Evolutionary conservation across 2,888 invertebrate genomes (phyloP).

Genomic region (Tinea semifulvella): DNA sequence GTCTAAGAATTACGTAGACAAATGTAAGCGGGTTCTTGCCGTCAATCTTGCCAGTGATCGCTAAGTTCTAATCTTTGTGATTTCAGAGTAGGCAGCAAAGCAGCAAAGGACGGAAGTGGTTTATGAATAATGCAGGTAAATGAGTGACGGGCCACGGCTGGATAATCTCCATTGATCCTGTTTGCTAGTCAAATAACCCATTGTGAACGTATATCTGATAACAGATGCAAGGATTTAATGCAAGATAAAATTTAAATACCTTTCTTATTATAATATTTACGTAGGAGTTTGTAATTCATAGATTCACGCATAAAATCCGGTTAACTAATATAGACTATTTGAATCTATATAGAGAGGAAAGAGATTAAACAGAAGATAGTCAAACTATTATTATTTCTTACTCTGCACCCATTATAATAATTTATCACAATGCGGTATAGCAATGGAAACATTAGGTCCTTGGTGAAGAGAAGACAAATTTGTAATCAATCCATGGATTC

Average conservation of each 20-base stretch:
- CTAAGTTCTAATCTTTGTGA: neutral
- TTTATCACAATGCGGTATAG: no score
- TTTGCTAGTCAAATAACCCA: conserved; percentile 63
- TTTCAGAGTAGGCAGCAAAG: neutral
- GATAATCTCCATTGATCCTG: conserved; percentile 51
- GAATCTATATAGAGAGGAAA: no score
- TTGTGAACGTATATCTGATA: conserved; percentile 29
- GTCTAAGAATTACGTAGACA: no score
- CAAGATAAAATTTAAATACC: conserved; percentile 7
- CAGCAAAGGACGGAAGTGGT: conserved; percentile 36
- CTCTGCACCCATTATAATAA: no score
- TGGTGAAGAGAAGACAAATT: no score
- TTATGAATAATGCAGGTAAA: conserved; percentile 48
- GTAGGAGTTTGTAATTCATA: no score
- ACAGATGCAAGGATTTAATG: conserved; percentile 2
- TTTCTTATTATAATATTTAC: conserved; percentile 5
- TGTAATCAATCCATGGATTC: no score
- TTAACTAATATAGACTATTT: no score
- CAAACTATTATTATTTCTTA: no score
- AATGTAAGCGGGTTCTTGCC: neutral
- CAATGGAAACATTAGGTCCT: no score
- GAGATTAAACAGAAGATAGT: no score
- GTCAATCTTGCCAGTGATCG: neutral
- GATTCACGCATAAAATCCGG: no score
- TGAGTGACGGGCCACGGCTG: conserved; percentile 23